Evolutionary conservation across 37 sponge, comb jelly and placozoan species (phyloP), one percentile per base, ranked within the genome.

Genomic region (Halisarca cf. caerulea): DNA sequence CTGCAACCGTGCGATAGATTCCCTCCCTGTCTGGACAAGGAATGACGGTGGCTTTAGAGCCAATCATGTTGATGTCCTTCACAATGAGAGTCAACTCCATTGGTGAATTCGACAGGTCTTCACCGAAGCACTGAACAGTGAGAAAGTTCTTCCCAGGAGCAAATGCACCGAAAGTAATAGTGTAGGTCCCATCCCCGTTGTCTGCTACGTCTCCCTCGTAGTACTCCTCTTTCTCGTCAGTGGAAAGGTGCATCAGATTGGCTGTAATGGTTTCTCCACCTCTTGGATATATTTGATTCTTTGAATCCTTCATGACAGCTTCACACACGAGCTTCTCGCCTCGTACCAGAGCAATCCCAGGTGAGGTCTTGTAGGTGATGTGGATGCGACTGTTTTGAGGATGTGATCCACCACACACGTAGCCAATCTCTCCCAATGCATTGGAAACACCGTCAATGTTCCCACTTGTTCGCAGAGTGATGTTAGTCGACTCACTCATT

Each of bases 61-160:
- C 45, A 43, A 74, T 74, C 77, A 74, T 74, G 24, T 74, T 3
- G 45, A 74, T 74, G 45, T 74, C 77, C 45, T 74, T 74, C 21
- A 74, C 77, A 6, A 37, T 74, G 45, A 74, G 77, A 25, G 25
- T 74, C 17, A 74, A n/a, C 77, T 74, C 45, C 43, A 43, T 18
- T 1, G 77, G 77, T 2, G 45, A 74, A 25, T 43, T 44, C 2
- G 18, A 2, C n/a, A 74, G 24, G 45, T 74, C 45, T 23, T 74
- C 24, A 35, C 44, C 77, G 36, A 40, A 74, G 38, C 32, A 37
- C 77, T 74, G 15, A 2, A 74, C 77, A 36, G 24, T 36, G 2
- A 74, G 42, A n/a, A 36, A 23, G 6, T 74, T 74, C 43, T 40
- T 43, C 5, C 77, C 77, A 21, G 77, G 77, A n/a, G 30, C 25